Conservation (phyloP, 2,113 vertebrate species). For the Caretta caretta region DNA sequence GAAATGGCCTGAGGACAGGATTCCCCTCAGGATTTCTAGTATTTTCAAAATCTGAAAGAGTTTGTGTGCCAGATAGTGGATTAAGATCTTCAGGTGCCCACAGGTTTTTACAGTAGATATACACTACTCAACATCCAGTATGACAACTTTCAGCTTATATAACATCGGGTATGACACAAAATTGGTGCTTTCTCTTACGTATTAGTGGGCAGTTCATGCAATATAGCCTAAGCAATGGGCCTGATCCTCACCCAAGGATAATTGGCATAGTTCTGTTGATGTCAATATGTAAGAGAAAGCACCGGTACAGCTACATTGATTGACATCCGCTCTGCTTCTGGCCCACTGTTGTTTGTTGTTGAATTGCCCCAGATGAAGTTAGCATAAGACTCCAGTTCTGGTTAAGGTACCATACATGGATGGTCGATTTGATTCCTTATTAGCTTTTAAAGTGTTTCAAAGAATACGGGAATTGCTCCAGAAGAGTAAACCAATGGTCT, state of each 20-base stretch:
- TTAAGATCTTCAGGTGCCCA: neutral
- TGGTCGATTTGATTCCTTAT: neutral
- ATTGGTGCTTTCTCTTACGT: neutral
- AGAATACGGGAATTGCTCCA: neutral
- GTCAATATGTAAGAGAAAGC: rapidly evolving
- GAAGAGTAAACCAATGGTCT: neutral
- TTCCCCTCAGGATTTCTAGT: neutral
- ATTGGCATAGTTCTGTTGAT: neutral
- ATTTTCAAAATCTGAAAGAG: constrained; percentile 23
- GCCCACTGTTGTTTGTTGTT: neutral
- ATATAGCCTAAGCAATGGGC: neutral
- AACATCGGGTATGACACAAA: neutral
- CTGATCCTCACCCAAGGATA: neutral
- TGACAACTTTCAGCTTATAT: neutral
- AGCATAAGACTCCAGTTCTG: neutral
- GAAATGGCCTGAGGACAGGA: constrained; percentile 9
- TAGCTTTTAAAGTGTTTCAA: neutral
- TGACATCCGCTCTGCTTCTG: neutral
- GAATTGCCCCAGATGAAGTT: neutral
- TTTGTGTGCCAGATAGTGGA: neutral
- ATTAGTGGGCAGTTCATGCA: neutral
- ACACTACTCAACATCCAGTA: neutral
- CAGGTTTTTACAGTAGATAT: neutral
- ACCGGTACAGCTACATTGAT: neutral
- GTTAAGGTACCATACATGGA: neutral